Evolutionary conservation across 23 tunicate genomes (phyloP).

Genomic region (Trididemnum miniatum): DNA sequence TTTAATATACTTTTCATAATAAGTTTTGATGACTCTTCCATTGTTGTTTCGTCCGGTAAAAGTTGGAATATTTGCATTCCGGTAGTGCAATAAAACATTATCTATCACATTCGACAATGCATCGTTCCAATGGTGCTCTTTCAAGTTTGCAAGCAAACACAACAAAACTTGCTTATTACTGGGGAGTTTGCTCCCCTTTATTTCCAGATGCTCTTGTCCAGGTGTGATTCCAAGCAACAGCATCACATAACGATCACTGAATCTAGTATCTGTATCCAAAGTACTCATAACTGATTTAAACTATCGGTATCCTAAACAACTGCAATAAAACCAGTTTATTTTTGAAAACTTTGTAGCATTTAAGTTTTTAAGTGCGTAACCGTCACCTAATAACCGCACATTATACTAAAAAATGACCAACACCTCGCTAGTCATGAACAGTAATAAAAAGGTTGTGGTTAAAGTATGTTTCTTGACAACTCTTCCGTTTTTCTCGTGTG

Average conservation of each 20-base stretch:
- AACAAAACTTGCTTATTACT: background rate
- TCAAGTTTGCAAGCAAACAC: constrained; percentile 8
- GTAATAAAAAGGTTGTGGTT: too few species aligned
- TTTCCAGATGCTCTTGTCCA: constrained; percentile 1
- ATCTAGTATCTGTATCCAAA: too few species aligned
- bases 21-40: background rate
- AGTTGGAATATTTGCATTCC: background rate
- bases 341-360: too few species aligned
- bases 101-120: constrained; percentile 4
- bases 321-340: too few species aligned
- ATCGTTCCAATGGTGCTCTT: background rate
- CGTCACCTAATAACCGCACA: too few species aligned
- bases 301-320: too few species aligned
- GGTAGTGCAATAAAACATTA: background rate
- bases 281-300: too few species aligned
- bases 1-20: background rate
- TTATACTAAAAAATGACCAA: background rate
- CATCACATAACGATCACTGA: background rate
- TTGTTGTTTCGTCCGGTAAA: background rate
- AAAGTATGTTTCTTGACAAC: too few species aligned
- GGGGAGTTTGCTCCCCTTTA: background rate
- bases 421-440: too few species aligned
- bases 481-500: too few species aligned
- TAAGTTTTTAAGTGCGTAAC: too few species aligned
- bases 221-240: constrained; percentile 3